Evolutionary conservation across 1,140 invertebrate genomes (phyloP).

Genomic region (Mycetomoellerius zeteki): DNA sequence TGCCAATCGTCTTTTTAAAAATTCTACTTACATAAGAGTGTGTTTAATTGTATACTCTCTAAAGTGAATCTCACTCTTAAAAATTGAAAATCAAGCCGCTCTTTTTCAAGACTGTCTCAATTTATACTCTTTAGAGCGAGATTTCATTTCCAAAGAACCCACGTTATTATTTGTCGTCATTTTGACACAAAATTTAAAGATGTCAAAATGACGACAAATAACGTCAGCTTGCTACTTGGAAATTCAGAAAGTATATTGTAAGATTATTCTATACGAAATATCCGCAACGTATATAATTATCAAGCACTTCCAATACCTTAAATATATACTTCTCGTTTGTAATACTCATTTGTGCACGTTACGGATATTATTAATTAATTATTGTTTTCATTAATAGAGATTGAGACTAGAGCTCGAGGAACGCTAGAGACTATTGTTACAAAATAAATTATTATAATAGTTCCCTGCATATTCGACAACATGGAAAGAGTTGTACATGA

Average conservation of each 20-base stretch:
- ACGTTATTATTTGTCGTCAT: no score
- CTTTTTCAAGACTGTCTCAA: no score
- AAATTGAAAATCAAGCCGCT: no score
- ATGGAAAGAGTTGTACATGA: conserved; percentile 41
- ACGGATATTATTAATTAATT: conserved; percentile 25
- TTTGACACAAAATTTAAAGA: no score
- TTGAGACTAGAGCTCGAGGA: conserved; percentile 3
- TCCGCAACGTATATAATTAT: conserved; percentile 26
- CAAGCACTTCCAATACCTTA: not conserved
- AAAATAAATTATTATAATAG: conserved; percentile 58
- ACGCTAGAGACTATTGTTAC: conserved; percentile 37
- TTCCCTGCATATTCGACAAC: conserved; percentile 39
- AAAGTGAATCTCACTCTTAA: no score
- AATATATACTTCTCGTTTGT: not conserved
- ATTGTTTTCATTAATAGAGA: not conserved
- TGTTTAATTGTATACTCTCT: not conserved
- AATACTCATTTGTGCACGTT: conserved; percentile 37
- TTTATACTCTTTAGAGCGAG: no score
- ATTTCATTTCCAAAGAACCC: no score
- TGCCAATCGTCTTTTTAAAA: conserved; percentile 15
- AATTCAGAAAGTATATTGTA: not conserved
- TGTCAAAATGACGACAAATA: no score
- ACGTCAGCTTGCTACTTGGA: no score
- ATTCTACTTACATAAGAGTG: conserved; percentile 11
- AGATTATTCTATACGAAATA: conserved; percentile 34